phyloP scores from a whole-genome alignment of 1,140 invertebrate genomes.

The Pseudomyrmex concolor region DNA sequence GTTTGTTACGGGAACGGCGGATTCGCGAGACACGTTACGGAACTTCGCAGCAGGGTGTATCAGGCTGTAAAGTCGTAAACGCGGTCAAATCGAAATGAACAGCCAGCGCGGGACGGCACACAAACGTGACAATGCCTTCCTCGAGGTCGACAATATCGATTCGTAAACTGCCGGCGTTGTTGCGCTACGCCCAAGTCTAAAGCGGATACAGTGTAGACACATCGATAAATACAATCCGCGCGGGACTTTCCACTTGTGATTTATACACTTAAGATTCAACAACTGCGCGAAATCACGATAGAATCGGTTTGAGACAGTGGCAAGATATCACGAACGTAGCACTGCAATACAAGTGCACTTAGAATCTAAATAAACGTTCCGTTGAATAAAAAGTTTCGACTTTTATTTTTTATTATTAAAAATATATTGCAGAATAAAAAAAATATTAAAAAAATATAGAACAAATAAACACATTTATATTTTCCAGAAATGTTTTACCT shows the following conservation, averaged over 20 bases:
- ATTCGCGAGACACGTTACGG: conserved; percentile 26
- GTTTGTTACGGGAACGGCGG: conserved; percentile 9
- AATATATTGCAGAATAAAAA: too few species aligned
- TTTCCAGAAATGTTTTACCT: too few species aligned
- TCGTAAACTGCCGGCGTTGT: conserved; percentile 54
- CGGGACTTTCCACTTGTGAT: conserved; percentile 10
- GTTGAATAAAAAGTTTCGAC: not conserved
- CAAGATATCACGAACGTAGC: not conserved
- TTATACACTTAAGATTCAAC: not conserved
- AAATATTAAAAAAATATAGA: too few species aligned
- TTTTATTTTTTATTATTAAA: too few species aligned
- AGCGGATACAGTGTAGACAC: conserved; percentile 53
- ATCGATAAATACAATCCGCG: conserved; percentile 32
- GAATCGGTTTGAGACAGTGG: not conserved
- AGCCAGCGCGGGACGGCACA: conserved; percentile 27
- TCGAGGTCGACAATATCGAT: conserved; percentile 66
- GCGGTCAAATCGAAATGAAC: conserved; percentile 62
- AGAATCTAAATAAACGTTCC: not conserved
- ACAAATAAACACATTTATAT: too few species aligned
- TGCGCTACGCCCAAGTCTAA: conserved; percentile 19
- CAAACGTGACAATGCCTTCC: conserved; percentile 53
- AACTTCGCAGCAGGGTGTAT: conserved; percentile 21
- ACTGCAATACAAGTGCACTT: not conserved
- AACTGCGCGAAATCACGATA: not conserved
- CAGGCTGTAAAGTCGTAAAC: conserved; percentile 54